Evolutionary conservation across 2,888 invertebrate species (phyloP).

Genomic region (Acanthoscelides obtectus): DNA sequence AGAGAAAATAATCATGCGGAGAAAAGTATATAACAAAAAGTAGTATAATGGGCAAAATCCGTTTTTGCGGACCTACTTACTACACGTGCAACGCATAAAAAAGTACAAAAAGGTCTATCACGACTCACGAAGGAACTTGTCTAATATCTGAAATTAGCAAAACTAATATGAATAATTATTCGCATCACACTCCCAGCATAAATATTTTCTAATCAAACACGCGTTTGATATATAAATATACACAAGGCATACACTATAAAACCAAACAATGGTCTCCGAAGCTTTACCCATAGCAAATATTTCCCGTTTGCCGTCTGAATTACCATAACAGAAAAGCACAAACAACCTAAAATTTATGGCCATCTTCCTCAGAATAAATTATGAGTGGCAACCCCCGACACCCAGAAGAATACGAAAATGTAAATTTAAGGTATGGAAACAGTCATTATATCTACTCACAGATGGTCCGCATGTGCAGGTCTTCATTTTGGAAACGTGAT

Average conservation of each 20-base stretch:
- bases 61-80: no score
- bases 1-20: no score
- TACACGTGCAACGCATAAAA: no score
- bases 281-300: background rate
- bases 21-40: no score
- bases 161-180: background rate
- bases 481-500: background rate
- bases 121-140: no score
- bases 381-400: background rate
- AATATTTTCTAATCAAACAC: background rate
- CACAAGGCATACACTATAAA: background rate
- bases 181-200: background rate
- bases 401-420: background rate
- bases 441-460: background rate
- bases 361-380: background rate
- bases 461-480: background rate
- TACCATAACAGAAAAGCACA: background rate
- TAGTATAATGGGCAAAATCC: no score
- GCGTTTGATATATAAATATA: background rate
- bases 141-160: background rate
- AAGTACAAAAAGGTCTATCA: no score
- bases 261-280: background rate
- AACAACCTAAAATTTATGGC: background rate
- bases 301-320: background rate
- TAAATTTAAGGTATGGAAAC: background rate